Base-by-base conservation (phyloP, 2,113 vertebrate species). In the Odontesthes bonariensis region DNA sequence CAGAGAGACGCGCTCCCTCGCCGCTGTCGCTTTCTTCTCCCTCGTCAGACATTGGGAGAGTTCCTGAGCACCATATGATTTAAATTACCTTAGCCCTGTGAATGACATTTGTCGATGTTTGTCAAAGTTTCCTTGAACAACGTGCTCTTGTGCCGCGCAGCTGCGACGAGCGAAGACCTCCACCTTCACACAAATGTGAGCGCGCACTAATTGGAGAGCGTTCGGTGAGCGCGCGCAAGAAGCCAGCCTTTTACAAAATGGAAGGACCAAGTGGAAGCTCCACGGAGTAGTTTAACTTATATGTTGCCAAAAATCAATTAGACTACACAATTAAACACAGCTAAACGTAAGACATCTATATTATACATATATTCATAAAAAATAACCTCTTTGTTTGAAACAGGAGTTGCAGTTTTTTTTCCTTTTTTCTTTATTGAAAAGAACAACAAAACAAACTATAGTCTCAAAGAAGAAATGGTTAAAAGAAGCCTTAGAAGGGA, bases 11-110 rank as follows among this genome's bases (percentile, higher is more conserved):
- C 71, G 77, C 83, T 80, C 77, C 75, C 80, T 84, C 90, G 19
- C 82, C 82, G 82, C 75, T 71, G 67, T 89, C 88, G 87, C 77
- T 88, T 77, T 89, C 92, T 33, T 91, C 89, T 33, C 79, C 88
- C 58, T 91, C 92, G 84, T 94, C 93, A 92, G 84, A 94, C 94
- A 94, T 95, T 46, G 69, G 65, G 19, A 72, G 63, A 83, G 58
- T 86, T 87, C 51, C 49, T 13, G 17, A 42, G 42, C 47, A 73
- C 23, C 92, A 90, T 87, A 33, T 12, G 81, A 51, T 83, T 69
- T 12, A 16, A 56, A 69, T 13, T 17, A 42, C 58, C 38, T 32
- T 1, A 51, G 13, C 32, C 78, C 76, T 40, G 79, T 73, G 52
- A 51, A 57, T 10, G 40, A 79, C 83, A 86, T 89, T 63, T 44